Base-by-base conservation (phyloP, 2,797 vertebrate genomes). In the Rhinichthys osculus region DNA sequence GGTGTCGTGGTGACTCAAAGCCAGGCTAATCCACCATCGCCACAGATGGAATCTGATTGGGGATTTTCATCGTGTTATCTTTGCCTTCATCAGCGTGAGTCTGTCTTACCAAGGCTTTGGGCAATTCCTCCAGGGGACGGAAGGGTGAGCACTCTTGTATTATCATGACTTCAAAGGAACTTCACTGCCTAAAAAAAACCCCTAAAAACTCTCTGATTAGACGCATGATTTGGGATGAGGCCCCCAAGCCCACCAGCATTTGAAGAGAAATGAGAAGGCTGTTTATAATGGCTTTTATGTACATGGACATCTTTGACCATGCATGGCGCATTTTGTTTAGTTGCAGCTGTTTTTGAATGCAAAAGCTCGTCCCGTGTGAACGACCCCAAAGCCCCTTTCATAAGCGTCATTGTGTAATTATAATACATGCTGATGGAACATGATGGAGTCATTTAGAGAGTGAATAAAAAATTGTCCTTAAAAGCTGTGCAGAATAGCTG, bases 101-200 rank as follows among this genome's bases (percentile, higher is more conserved):
- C 72, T 67, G 82, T 47, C 35, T 59, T 76, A 74, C 33, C 27
- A 30, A 62, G 23, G 86, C 71, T 87, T 44, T 47, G 72, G 40
- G 77, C 40, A 84, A 69, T 78, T 84, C 62, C 64, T 78, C n/a
- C 64, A 78, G 67, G 42, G 64, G 3, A 59, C 16, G 40, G 47
- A 76, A 71, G 69, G 81, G 78, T 83, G 74, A 83, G 80, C 47
- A 35, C 81, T 35, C 35, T 82, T 40, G 44, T 76, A 87, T 74
- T 87, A 87, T 80, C 82, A 84, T 83, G 77, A 89, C 84, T 86
- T 87, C 82, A 89, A 88, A 89, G 84, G 30, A 50, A 69, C 66
- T 81, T 81, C 50, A 19, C 84, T 86, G 79, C 84, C 67, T 86
- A 35, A 10, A 38, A 11, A 3, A 27, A 0, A 13, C 1, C 30